Base-by-base conservation (phyloP, 1,140 invertebrate genomes). In the Lordiphosa clarofinis region DNA sequence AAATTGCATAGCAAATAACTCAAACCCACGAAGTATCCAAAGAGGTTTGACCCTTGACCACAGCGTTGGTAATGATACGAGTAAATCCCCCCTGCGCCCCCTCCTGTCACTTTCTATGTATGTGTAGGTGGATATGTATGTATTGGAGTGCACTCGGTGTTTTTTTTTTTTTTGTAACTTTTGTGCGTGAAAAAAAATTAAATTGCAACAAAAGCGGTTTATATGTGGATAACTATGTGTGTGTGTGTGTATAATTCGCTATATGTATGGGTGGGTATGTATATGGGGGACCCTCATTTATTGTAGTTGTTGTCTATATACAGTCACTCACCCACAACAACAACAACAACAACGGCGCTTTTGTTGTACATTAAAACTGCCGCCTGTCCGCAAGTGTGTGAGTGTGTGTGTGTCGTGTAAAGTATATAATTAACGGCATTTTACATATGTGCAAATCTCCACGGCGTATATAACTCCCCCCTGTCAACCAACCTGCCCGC, bases 341-440 rank as follows among this genome's bases (percentile, higher is more conserved):
- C 10, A 12, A 21, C 35, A 49, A 19, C 19, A 19, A 19, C 38
- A 53, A 7, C 50, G 21, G 73, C 63, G 53, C 73, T 70, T 84
- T 82, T 82, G 76, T 84, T 82, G 78, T 84, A 84, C 69, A 82
- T 84, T 82, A 78, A 78, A 78, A 78, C 54, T 70, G 73, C 73
- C 69, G 68, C 73, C 73, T 78, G 64, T 61, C 53, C 57, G 59
- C 38, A 47, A 8, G 13, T 39, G 43, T 39, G 40, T 19, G 9
- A 13, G 36, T 33, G 39, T 36, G 35, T 47, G 43, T 37, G 55
- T 53, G 48, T 56, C 69, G 67, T 82, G 72, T 76, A 73, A 81
- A 73, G 76, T 81, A 81, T 81, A 81, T 81, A 81, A 81, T 81
- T 81, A 81, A 81, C 76, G 76, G 56, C 54, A 55, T 49, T 62